Conservation (phyloP, 2,797 vertebrate genomes). For the Eupleurogrammus muticus region DNA sequence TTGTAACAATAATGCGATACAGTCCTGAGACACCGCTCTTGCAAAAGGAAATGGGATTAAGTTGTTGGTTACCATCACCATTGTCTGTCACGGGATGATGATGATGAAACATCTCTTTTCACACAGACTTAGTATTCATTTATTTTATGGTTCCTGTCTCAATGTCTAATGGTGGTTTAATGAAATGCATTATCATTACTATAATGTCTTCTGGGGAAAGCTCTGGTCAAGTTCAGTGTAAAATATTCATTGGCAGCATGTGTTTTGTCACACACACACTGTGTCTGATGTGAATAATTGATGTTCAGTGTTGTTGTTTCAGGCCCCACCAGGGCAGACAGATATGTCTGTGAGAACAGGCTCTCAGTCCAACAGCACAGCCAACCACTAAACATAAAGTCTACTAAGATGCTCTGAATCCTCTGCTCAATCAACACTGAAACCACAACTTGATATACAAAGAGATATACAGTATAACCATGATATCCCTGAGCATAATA, state of each 20-base stretch:
- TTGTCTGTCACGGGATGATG: conserved; percentile 57
- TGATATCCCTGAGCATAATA: conserved; percentile 49
- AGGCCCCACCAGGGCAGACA: conserved; percentile 56
- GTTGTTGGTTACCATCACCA: conserved; percentile 69
- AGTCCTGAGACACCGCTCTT: conserved; percentile 72
- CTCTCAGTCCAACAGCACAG: conserved; percentile 36
- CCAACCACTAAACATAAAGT: conserved; percentile 28
- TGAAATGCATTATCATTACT: conserved; percentile 49
- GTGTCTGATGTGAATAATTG: conserved; percentile 80
- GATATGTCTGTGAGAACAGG: conserved; percentile 64
- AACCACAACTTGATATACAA: conserved; percentile 8
- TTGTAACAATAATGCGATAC: conserved; percentile 69
- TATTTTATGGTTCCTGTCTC: conserved; percentile 42
- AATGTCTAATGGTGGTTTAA: conserved; percentile 48
- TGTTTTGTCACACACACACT: conserved; percentile 78
- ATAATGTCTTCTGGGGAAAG: conserved; percentile 42
- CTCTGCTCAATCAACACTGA: conserved; percentile 37
- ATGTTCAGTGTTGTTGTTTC: conserved; percentile 73
- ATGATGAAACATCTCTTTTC: conserved; percentile 73
- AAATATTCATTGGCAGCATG: conserved; percentile 80
- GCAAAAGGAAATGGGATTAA: conserved; percentile 77
- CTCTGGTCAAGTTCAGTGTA: conserved; percentile 61
- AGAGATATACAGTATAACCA: conserved; percentile 33
- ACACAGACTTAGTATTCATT: conserved; percentile 63
- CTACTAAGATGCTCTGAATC: conserved; percentile 27